Conservation (phyloP, 2,888 invertebrate genomes). For the Agonopterix alstromeriana region DNA sequence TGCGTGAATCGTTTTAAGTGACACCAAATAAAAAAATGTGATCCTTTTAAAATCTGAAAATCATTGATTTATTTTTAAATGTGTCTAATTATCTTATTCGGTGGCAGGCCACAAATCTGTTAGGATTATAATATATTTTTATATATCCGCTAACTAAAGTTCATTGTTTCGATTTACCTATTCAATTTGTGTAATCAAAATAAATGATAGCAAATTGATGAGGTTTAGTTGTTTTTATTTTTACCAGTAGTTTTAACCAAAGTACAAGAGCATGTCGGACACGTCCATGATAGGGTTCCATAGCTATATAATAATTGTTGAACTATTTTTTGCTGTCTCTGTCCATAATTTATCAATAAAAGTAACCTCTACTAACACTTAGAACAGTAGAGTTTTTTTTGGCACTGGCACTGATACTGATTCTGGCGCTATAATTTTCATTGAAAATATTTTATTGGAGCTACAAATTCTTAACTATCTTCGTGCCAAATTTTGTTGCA, state of each 20-base stretch:
- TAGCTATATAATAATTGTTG: no score
- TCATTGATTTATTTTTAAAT: conserved; percentile 18
- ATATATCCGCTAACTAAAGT: conserved; percentile 41
- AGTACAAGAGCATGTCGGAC: no score
- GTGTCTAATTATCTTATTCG: conserved; percentile 35
- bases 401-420: no score
- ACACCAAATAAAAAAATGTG: conserved; percentile 42
- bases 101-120: conserved; percentile 71
- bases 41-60: conserved; percentile 30
- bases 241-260: not conserved
- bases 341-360: no score
- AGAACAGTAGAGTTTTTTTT: no score
- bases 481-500: no score
- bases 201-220: conserved; percentile 69
- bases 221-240: conserved; percentile 33
- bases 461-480: no score
- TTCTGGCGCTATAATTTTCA: no score
- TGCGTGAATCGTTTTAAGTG: conserved; percentile 21
- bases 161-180: conserved; percentile 56
- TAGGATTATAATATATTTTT: conserved; percentile 62
- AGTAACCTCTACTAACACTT: no score
- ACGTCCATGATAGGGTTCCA: no score
- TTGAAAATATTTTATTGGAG: no score
- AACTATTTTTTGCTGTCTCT: no score
- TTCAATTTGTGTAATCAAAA: conserved; percentile 73